These are phyloP conservation scores for Sarcophilus harrisii DNA, from an alignment of 2,797 vertebrate genomes.

Conservation along the genomic window DNA sequence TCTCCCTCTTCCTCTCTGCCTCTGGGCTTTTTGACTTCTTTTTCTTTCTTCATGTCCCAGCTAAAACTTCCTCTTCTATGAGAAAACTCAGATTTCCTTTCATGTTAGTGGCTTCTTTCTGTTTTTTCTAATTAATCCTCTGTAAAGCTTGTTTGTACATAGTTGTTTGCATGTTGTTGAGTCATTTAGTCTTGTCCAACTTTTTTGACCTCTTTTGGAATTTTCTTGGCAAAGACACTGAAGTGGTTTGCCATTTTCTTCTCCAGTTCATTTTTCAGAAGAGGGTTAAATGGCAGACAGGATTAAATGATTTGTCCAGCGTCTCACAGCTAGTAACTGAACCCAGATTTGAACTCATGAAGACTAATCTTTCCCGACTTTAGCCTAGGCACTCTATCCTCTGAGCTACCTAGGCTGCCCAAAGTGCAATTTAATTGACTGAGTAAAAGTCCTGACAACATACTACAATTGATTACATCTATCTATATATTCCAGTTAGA, in stretches of 20 bases:
- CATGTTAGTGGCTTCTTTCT: not conserved
- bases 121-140: not conserved
- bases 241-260: not conserved
- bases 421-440: not conserved
- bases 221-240: not conserved
- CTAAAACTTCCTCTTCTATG: not conserved
- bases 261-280: not conserved
- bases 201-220: not conserved
- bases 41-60: not conserved
- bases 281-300: not conserved
- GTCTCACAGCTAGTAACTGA: not conserved
- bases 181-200: not conserved
- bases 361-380: not conserved
- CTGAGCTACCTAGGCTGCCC: not conserved
- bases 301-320: not conserved
- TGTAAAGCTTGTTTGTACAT: not conserved
- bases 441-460: not conserved
- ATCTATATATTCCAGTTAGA: not conserved
- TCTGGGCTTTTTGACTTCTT: not conserved
- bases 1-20: not conserved
- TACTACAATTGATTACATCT: not conserved
- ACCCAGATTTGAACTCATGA: not conserved
- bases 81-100: not conserved
- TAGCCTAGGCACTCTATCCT: not conserved
- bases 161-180: not conserved